phyloP scores from a whole-genome alignment of 2,113 vertebrate species.

The Corythoichthys haematopterus region DNA sequence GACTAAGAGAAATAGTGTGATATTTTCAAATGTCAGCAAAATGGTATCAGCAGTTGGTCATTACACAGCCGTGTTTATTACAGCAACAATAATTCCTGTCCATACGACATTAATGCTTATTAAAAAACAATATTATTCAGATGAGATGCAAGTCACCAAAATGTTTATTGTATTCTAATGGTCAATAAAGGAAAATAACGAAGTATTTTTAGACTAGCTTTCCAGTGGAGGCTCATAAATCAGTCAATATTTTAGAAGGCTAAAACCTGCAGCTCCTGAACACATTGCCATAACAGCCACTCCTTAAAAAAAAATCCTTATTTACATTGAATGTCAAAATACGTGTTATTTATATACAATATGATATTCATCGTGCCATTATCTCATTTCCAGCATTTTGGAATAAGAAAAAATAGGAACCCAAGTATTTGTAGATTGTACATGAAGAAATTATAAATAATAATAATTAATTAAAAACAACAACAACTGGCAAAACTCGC shows the following conservation, averaged over 20 bases:
- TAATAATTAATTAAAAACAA: not conserved
- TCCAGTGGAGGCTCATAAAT: not conserved
- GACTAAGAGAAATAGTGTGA: slow-evolving; percentile 23
- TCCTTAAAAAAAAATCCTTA: not conserved
- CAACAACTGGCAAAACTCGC: not conserved
- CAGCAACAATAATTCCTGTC: slow-evolving; percentile 19
- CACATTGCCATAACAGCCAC: not conserved
- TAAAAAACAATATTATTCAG: slow-evolving; percentile 12
- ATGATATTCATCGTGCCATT: not conserved
- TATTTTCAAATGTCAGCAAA: slow-evolving; percentile 7
- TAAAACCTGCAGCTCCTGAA: slow-evolving; percentile 52
- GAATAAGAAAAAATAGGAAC: slow-evolving; percentile 18
- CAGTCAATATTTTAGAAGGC: slow-evolving; percentile 13
- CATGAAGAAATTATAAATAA: not conserved
- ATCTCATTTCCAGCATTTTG: slow-evolving; percentile 65
- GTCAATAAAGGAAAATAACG: not conserved
- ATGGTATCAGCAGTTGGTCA: not conserved
- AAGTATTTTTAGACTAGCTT: not conserved
- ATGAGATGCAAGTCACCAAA: not conserved
- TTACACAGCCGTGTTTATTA: slow-evolving; percentile 48
- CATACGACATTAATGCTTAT: slow-evolving; percentile 2
- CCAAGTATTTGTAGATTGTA: not conserved
- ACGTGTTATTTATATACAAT: not conserved
- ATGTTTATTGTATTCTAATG: not conserved
- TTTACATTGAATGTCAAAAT: not conserved